Evolutionary conservation across 2,888 invertebrate species (phyloP), one percentile per base, ranked within the genome.

Genomic region (Thecophora atra): DNA sequence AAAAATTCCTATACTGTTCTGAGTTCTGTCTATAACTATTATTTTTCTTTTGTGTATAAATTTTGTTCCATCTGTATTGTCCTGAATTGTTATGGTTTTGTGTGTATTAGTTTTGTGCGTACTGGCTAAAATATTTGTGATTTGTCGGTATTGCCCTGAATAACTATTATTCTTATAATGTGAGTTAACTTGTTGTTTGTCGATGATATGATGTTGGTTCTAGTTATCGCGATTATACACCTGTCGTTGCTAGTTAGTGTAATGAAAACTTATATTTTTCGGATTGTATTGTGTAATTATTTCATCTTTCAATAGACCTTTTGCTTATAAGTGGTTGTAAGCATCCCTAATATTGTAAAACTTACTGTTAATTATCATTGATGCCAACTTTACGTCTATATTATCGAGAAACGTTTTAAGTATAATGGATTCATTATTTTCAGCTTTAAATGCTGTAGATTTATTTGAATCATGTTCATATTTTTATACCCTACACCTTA

Each of bases 331-430:
- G 52, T 52, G 52, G n/a, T 52, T 17, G 5, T 17, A 13, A n/a
- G n/a, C 52, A 52, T 52, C 52, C 52, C 52, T 52, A 17, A 52
- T 52, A n/a, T 52, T 52, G 52, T 52, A 17, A 47, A 74, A 67
- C 30, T 74, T 67, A 52, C 76, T 63, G 51, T 73, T 75, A 54
- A 71, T 65, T 15, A 75, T 47, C 52, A 76, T 70, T 26, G 70
- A 75, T 21, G 76, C 42, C 62, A 69, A 66, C 52, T 72, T 70
- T 58, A 64, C 54, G 28, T 74, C 70, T 13, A 75, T 72, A 56
- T 72, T 70, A 47, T 77, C 73, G 5, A 73, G 47, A 58, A 74
- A 76, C 30, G 58, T 74, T 72, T 74, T 76, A 58, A 76, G 63
- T 44, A 77, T 75, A 28, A 77, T 66, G 24, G 73, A 47, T 68